Base-by-base conservation (phyloP, 2,113 vertebrate genomes). In the Nanorana parkeri region DNA sequence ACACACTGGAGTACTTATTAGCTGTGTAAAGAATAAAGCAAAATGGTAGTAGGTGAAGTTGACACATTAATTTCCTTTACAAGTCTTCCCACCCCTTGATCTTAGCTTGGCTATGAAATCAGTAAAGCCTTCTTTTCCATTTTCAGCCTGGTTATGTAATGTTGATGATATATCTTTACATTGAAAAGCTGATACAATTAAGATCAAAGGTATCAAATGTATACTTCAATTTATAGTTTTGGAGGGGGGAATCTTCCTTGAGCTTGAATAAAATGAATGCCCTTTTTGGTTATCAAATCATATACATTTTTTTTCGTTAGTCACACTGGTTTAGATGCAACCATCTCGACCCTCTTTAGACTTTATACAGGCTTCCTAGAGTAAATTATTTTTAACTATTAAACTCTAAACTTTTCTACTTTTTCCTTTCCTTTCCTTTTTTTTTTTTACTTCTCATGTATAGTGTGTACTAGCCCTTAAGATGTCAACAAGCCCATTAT, bases 401-500 rank as follows among this genome's bases (percentile, higher is more conserved):
- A 54, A 60, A 41, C 17, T 52, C 11, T n/a, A n/a, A n/a, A n/a
- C n/a, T n/a, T n/a, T n/a, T n/a, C n/a, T n/a, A n/a, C n/a, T n/a
- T n/a, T 23, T 55, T 71, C 26, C 58, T 6, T 60, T 11, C 56
- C 32, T 7, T 47, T 7, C 4, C 8, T 47, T 47, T 47, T 11
- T 13, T 13, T 47, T 47, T 47, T 47, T 47, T 47, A n/a, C n/a
- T n/a, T n/a, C n/a, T n/a, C n/a, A n/a, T n/a, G n/a, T n/a, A n/a
- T n/a, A n/a, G n/a, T n/a, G n/a, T n/a, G n/a, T n/a, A n/a, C n/a
- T n/a, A n/a, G n/a, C n/a, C n/a, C n/a, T n/a, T n/a, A n/a, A n/a
- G n/a, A n/a, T n/a, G n/a, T n/a, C n/a, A n/a, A n/a, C n/a, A n/a
- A 88, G 86, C 87, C 88, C 85, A 89, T 91, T 91, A 89, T 88